These are phyloP conservation scores for Strigamia crassipes DNA, from an alignment of 2,888 invertebrate species.

Conservation along the genomic window DNA sequence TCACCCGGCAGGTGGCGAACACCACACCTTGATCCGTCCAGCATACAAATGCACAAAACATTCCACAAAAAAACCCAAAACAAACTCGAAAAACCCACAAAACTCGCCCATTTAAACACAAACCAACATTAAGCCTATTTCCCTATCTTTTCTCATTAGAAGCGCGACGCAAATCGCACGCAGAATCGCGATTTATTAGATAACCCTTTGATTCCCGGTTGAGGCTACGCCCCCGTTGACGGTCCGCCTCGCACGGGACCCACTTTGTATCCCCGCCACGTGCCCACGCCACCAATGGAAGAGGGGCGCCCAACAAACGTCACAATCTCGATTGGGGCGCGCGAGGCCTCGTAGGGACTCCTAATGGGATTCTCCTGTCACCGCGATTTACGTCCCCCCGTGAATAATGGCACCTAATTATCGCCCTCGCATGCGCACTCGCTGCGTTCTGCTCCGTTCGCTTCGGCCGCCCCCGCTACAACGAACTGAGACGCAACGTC, in stretches of 20 bases:
- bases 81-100: too few species aligned
- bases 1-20: neutral
- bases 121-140: neutral
- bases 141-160: neutral
- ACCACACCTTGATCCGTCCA: neutral
- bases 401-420: slow-evolving; percentile 3
- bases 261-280: slow-evolving; percentile 10
- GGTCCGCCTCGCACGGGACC: slow-evolving; percentile 4
- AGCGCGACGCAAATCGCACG: neutral
- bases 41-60: neutral
- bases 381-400: neutral
- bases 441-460: neutral
- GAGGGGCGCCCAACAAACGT: neutral
- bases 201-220: neutral
- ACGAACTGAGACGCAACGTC: neutral
- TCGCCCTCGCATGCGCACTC: neutral
- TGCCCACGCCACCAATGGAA: slow-evolving; percentile 1
- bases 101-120: too few species aligned
- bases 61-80: neutral
- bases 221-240: neutral
- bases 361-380: slow-evolving; percentile 10
- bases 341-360: slow-evolving; percentile 4
- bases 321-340: neutral
- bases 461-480: neutral
- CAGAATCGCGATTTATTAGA: neutral